These are phyloP conservation scores for Hydrotaea diabolus DNA, from an alignment of 2,888 invertebrate genomes.

Conservation along the genomic window DNA sequence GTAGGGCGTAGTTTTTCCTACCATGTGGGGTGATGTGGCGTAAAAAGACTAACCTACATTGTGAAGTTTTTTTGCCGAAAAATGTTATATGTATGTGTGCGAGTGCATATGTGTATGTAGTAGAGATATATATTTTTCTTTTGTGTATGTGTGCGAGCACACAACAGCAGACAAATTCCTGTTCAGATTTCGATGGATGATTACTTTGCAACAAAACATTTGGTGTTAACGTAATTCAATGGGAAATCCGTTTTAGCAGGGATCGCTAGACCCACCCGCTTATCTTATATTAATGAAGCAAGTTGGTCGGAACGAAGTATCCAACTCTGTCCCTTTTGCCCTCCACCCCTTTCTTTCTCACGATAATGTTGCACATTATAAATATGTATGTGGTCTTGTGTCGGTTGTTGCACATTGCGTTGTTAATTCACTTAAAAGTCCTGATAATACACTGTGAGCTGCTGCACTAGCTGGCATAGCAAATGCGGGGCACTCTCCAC, in stretches of 20 bases:
- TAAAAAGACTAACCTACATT: background rate
- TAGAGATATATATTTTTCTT: no score
- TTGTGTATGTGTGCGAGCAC: background rate
- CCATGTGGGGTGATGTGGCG: background rate
- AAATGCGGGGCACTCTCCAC: no score
- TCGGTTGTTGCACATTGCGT: slow-evolving; percentile 15
- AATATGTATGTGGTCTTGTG: background rate
- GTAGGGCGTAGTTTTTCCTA: no score
- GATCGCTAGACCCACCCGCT: background rate
- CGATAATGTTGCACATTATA: slow-evolving; percentile 10
- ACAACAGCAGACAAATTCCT: slow-evolving; percentile 11
- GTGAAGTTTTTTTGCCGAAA: slow-evolving; percentile 42
- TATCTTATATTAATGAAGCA: slow-evolving; percentile 17
- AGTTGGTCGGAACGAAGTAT: background rate
- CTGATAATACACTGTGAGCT: background rate
- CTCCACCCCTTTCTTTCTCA: background rate
- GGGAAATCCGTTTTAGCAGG: slow-evolving; percentile 21
- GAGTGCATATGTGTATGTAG: no score
- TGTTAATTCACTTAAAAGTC: slow-evolving; percentile 27
- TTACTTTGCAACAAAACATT: slow-evolving; percentile 25
- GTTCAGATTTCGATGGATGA: slow-evolving; percentile 14
- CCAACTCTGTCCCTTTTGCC: no score
- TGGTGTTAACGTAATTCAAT: slow-evolving; percentile 6
- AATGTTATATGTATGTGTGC: background rate
- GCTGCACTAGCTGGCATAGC: slow-evolving; percentile 12